Evolutionary conservation across 2,888 invertebrate genomes (phyloP), one percentile per base, ranked within the genome.

Genomic region (Pyrgus malvae): DNA sequence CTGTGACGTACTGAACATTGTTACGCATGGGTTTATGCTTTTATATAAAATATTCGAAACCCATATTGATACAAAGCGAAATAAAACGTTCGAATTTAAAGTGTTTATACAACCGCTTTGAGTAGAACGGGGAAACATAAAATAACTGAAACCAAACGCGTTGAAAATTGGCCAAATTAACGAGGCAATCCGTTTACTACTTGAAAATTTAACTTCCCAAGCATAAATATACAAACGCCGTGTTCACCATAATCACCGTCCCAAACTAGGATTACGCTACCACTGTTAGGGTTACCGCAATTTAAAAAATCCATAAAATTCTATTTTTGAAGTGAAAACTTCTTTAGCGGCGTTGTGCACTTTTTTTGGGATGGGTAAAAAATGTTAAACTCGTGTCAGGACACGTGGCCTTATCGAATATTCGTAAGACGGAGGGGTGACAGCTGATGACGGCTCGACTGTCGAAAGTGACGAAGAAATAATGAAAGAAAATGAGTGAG

Each of bases 101-200:
- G 44, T 14, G 19, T 51, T 44, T 37, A 27, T 45, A 38, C 49
- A 31, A 17, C n/a, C 27, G 31, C 17, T 45, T 38, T 21, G 23
- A 53, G 31, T 35, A 29, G 17, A 45, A 51, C 5, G 51, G 37
- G 37, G 19, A 21, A 38, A 40, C 45, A 40, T 53, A 46, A 54
- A 54, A 54, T 40, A 33, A 33, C 40, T 45, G 19, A 40, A 54
- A 54, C 46, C 46, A 54, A 54, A 46, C 40, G 54, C 54, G 54
- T 46, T 54, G 54, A 54, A 54, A 54, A 54, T 54, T 54, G 46
- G 46, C 54, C 54, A 54, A 54, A 54, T 54, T 54, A 54, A 54
- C 54, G 54, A 40, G 54, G 46, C 54, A 54, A 54, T 54, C 46
- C 48, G 54, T 54, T 54, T 54, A 54, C 54, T 54, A 54, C 54